phyloP scores from a whole-genome alignment of 2,797 vertebrate species.

The Varecia variegata region DNA sequence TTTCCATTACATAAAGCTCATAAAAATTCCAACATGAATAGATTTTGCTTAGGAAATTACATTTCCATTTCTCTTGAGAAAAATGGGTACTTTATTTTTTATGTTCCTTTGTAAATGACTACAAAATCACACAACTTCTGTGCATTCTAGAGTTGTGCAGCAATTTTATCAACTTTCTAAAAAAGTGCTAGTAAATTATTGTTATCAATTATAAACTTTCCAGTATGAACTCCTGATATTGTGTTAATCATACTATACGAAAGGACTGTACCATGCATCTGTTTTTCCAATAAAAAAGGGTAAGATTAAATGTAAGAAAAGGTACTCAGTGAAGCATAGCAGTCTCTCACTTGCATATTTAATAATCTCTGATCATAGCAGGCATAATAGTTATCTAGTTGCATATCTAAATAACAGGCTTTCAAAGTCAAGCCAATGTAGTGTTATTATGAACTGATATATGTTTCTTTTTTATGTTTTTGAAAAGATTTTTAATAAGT shows the following conservation, averaged over 20 bases:
- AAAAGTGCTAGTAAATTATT: slow-evolving; percentile 44
- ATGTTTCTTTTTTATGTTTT: slow-evolving; percentile 49
- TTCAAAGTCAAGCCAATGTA: slow-evolving; percentile 70
- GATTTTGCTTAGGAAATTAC: slow-evolving; percentile 64
- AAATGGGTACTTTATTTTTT: slow-evolving; percentile 69
- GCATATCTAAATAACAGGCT: slow-evolving; percentile 64
- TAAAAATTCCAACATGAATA: slow-evolving; percentile 68
- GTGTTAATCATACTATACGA: slow-evolving; percentile 46
- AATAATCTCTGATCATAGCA: slow-evolving; percentile 75
- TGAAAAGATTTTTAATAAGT: slow-evolving; percentile 53
- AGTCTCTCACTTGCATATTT: slow-evolving; percentile 68
- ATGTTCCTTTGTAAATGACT: slow-evolving; percentile 61
- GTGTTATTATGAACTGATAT: slow-evolving; percentile 55
- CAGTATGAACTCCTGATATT: slow-evolving; percentile 45
- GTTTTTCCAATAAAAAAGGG: slow-evolving; percentile 44
- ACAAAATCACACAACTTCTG: slow-evolving; percentile 40
- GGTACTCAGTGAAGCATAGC: slow-evolving; percentile 58
- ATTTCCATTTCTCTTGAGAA: slow-evolving; percentile 73
- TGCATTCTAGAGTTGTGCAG: not conserved
- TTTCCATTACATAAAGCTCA: slow-evolving; percentile 73
- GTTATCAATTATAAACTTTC: slow-evolving; percentile 53
- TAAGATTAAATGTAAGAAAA: slow-evolving; percentile 76
- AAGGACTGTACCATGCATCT: slow-evolving; percentile 44
- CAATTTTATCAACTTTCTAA: slow-evolving; percentile 39
- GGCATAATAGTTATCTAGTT: slow-evolving; percentile 57